These are phyloP conservation scores for Pocota personata DNA, from an alignment of 2,888 invertebrate species.

Conservation along the genomic window DNA sequence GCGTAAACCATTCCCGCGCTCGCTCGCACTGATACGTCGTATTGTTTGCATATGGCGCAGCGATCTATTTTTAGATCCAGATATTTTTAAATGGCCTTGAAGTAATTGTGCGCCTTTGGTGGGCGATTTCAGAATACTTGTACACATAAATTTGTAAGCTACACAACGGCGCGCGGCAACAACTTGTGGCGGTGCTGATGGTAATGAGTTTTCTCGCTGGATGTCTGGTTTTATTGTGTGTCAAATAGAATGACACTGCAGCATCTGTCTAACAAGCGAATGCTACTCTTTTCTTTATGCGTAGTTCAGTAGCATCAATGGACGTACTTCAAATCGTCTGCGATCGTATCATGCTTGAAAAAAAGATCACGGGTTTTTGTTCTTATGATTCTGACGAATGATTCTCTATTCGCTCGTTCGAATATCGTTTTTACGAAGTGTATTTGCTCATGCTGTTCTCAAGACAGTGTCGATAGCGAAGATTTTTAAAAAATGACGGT, in stretches of 20 bases:
- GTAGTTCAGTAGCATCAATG: background rate
- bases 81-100: constrained; percentile 80
- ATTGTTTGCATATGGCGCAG: constrained; percentile 74
- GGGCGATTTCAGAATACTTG: constrained; percentile 71
- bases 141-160: constrained; percentile 71
- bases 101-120: constrained; percentile 73
- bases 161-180: constrained; percentile 39
- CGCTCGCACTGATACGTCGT: constrained; percentile 54
- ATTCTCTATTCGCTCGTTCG: background rate
- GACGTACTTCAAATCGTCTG: constrained; percentile 29
- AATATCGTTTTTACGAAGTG: constrained; percentile 5
- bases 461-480: constrained; percentile 2
- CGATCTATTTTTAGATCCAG: constrained; percentile 78
- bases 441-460: constrained; percentile 17
- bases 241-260: constrained; percentile 57
- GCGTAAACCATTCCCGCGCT: constrained; percentile 55
- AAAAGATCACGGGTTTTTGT: constrained; percentile 4
- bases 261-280: constrained; percentile 47
- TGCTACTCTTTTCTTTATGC: background rate
- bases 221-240: constrained; percentile 34
- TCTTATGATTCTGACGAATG: background rate
- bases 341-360: constrained; percentile 26
- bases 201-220: constrained; percentile 13
- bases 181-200: constrained; percentile 26
- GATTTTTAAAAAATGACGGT: background rate